Conservation (phyloP, 2,797 vertebrate species). For the Sorex maritimensis region DNA sequence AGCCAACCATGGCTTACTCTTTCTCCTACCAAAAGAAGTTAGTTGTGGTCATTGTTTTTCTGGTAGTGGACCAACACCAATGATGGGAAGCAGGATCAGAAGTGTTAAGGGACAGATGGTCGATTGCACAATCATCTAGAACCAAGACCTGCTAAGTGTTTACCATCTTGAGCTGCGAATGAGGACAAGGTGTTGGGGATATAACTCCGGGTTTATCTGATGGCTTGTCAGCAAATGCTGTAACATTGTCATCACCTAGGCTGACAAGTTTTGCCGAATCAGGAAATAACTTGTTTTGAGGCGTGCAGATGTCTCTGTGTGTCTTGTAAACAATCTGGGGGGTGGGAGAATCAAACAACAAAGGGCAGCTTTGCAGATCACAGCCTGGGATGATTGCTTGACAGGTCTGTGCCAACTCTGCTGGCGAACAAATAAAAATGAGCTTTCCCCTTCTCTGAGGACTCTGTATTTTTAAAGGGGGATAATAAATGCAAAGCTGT, state of each 20-base stretch:
- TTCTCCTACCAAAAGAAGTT: conserved; percentile 54
- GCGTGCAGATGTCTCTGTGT: conserved; percentile 76
- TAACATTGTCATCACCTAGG: conserved; percentile 77
- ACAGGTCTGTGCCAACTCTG: conserved; percentile 86
- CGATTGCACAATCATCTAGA: conserved; percentile 75
- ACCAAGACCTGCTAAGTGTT: conserved; percentile 69
- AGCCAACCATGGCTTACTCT: conserved; percentile 41
- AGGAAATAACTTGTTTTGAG: conserved; percentile 85
- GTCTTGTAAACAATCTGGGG: conserved; percentile 85
- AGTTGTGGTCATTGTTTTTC: conserved; percentile 67
- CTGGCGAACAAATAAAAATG: conserved; percentile 85
- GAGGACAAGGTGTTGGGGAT: conserved; percentile 73
- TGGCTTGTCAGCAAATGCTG: conserved; percentile 77
- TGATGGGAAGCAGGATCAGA: conserved; percentile 54
- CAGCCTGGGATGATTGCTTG: conserved; percentile 86
- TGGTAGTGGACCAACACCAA: conserved; percentile 51
- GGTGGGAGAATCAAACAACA: conserved; percentile 78
- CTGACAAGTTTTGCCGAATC: conserved; percentile 85
- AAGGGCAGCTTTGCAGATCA: conserved; percentile 87
- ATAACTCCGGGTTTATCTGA: conserved; percentile 71
- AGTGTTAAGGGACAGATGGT: conserved; percentile 76
- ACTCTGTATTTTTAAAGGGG: conserved; percentile 86
- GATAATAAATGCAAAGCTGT: conserved; percentile 88
- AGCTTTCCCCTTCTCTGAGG: conserved; percentile 83
- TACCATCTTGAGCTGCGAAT: conserved; percentile 68